These are phyloP conservation scores for Pelobates fuscus DNA, from an alignment of 2,113 vertebrate species.

Conservation along the genomic window DNA sequence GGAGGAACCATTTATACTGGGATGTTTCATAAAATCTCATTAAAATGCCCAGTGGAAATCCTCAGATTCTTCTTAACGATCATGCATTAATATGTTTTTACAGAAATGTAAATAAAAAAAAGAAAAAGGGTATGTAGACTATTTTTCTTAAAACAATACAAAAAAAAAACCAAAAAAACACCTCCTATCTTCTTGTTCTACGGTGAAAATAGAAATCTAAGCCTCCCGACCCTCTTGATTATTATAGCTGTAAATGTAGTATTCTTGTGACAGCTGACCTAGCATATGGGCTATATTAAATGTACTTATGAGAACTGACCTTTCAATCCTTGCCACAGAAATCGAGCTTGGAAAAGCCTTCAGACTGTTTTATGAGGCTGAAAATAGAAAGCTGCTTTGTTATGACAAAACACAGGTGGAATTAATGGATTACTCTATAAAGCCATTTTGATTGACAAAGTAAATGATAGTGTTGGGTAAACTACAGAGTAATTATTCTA, in stretches of 20 bases:
- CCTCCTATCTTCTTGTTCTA: background rate
- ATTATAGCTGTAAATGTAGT: constrained; percentile 18
- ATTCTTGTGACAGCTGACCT: constrained; percentile 26
- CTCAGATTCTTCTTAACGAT: background rate
- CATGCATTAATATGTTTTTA: too few species aligned
- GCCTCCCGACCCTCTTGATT: constrained; percentile 8
- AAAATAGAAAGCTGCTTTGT: constrained; percentile 26
- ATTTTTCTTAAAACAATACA: background rate
- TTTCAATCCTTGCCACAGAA: constrained; percentile 1
- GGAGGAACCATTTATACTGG: background rate
- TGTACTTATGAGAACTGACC: constrained; percentile 11
- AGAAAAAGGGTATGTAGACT: background rate
- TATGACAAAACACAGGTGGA: background rate
- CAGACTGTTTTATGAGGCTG: constrained; percentile 26
- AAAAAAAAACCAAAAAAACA: background rate
- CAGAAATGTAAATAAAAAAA: background rate
- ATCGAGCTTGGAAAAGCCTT: constrained; percentile 4
- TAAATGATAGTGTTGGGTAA: constrained; percentile 5
- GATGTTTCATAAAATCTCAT: constrained; percentile 5
- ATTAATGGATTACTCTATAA: background rate
- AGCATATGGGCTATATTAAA: constrained; percentile 25
- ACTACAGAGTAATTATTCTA: background rate
- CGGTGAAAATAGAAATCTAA: background rate
- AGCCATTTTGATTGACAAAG: constrained; percentile 20
- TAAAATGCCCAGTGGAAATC: background rate